phyloP scores from a whole-genome alignment of 1,140 invertebrate species.

The Oscheius sp. region DNA sequence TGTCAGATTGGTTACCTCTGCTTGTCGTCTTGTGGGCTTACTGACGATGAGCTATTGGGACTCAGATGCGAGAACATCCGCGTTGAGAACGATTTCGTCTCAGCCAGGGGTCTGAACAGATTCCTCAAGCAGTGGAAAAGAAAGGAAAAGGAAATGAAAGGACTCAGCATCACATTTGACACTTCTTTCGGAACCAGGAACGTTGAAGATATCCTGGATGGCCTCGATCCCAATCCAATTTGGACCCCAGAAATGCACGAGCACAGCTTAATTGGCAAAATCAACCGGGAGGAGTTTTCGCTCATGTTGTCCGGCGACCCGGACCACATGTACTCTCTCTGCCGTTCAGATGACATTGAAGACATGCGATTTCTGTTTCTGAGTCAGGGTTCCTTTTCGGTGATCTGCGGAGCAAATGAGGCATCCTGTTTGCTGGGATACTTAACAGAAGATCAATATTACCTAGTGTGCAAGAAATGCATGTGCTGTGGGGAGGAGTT shows the following conservation, averaged over 20 bases:
- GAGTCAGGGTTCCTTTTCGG: not conserved
- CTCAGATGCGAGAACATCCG: not conserved
- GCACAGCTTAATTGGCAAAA: not conserved
- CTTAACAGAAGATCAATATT: not conserved
- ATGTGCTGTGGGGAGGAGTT: not conserved
- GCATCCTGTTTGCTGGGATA: not conserved
- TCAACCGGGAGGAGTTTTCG: not conserved
- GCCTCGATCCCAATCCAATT: not conserved
- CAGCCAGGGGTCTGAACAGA: not conserved
- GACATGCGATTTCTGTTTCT: not conserved
- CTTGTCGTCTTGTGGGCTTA: no score
- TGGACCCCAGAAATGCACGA: not conserved
- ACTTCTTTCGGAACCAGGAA: not conserved
- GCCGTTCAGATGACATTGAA: not conserved
- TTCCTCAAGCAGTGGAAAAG: constrained; percentile 4
- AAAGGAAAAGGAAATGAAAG: not conserved
- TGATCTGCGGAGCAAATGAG: not conserved
- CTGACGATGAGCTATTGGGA: not conserved
- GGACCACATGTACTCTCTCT: not conserved
- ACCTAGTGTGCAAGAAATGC: not conserved
- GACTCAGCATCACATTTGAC: not conserved
- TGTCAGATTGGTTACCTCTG: no score
- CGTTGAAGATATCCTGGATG: not conserved
- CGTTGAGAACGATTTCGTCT: not conserved
- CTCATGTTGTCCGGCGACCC: not conserved